Evolutionary conservation across 1,140 invertebrate genomes (phyloP).

Genomic region (Trichonephila clavata): DNA sequence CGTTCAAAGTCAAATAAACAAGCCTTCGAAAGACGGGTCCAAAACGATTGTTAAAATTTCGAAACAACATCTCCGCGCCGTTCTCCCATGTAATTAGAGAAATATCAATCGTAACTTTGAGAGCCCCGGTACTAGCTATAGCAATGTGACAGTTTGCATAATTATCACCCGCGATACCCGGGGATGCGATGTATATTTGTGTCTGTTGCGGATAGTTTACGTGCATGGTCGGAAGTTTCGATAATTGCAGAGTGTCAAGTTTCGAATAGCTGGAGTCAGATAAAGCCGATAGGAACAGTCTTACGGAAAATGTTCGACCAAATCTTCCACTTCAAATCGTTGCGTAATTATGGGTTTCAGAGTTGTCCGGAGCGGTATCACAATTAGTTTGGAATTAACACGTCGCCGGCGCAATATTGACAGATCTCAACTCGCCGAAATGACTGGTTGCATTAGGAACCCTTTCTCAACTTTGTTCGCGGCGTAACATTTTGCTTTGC

Average conservation of each 20-base stretch:
- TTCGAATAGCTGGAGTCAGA: slow-evolving; percentile 38
- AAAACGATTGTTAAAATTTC: slow-evolving; percentile 69
- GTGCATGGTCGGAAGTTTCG: slow-evolving; percentile 59
- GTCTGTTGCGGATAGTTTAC: slow-evolving; percentile 50
- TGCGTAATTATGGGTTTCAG: slow-evolving; percentile 65
- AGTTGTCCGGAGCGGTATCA: slow-evolving; percentile 73
- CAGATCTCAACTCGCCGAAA: slow-evolving; percentile 64
- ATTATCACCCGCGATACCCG: slow-evolving; percentile 40
- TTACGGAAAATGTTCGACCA: slow-evolving; percentile 61
- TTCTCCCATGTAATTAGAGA: slow-evolving; percentile 70
- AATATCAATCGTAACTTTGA: slow-evolving; percentile 75
- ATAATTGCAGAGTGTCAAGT: slow-evolving; percentile 73
- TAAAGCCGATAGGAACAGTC: slow-evolving; percentile 31
- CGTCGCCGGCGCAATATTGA: slow-evolving; percentile 63
- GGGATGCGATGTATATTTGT: slow-evolving; percentile 43
- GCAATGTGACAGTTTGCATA: slow-evolving; percentile 72
- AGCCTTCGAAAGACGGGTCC: slow-evolving; percentile 10
- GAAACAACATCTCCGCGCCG: slow-evolving; percentile 55
- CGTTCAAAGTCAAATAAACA: slow-evolving; percentile 44
- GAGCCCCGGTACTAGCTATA: slow-evolving; percentile 8
- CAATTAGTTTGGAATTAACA: slow-evolving; percentile 76
- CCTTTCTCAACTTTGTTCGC: slow-evolving; percentile 71
- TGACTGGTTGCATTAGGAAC: slow-evolving; percentile 72
- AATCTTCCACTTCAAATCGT: slow-evolving; percentile 66
- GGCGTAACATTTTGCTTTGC: slow-evolving; percentile 70